Evolutionary conservation across 2,797 vertebrate species (phyloP), one percentile per base, ranked within the genome.

Genomic region (Eulemur coronatus): DNA sequence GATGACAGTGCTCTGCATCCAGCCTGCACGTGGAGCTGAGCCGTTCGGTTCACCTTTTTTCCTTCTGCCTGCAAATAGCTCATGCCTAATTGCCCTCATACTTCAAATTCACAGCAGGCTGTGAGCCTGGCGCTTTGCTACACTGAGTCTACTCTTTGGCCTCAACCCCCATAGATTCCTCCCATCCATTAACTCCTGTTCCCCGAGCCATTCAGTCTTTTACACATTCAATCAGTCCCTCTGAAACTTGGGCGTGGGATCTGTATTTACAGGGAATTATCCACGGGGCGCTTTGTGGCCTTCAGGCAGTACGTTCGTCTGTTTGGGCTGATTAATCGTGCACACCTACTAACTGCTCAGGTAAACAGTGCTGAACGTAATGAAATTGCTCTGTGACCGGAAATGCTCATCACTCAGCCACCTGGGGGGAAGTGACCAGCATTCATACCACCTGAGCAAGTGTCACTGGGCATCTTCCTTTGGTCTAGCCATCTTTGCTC

Each of bases 41-140:
- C 6, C 0, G 0, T 59, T 33, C 24, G 55, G 35, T 38, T 93
- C 96, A 97, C 91, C 78, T 57, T 80, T 87, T 69, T 73, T 57
- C 57, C 72, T 46, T 89, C 86, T n/a, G 84, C 84, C 95, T 93
- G 76, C 86, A 93, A 97, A 95, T 94, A 96, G 93, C 89, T 97
- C 79, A 35, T 6, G 84, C 70, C 93, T 97, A 94, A 97, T 96
- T 87, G 92, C 69, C 91, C 63, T 65, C 67, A 30, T 69, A 35
- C 70, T 95, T 97, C 84, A 96, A 30, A 89, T 48, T 78, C 96
- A 63, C 93, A 84, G 97, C 59, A 69, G 75, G 79, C 72, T 17
- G 30, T 5, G 33, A 91, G 65, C 59, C 92, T 88, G 7, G 14
- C 28, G 81, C 84, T 80, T 78, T 63, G 80, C 88, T 28, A 48